phyloP scores from a whole-genome alignment of 2,888 invertebrate species.

The Aspidiotus rigidus region DNA sequence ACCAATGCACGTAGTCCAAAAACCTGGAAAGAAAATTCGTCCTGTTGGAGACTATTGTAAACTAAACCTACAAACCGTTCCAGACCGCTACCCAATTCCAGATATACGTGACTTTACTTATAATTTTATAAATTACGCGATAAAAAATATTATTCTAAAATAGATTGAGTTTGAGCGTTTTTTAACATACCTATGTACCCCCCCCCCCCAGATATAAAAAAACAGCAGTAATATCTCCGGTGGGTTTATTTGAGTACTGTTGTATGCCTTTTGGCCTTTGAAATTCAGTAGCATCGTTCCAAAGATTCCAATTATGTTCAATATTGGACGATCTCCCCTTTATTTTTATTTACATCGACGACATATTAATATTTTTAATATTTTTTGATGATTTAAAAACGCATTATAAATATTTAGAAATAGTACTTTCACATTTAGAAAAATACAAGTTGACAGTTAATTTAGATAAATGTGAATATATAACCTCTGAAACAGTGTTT shows the following conservation, averaged over 20 bases:
- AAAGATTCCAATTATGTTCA: neutral
- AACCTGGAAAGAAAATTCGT: neutral
- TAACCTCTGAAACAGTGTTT: too few relatives aligned
- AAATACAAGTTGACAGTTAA: too few relatives aligned
- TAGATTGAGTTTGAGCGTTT: slow-evolving; percentile 7
- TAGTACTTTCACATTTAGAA: too few relatives aligned
- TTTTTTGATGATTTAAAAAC: too few relatives aligned
- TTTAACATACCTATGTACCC: slow-evolving; percentile 2
- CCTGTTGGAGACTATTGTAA: slow-evolving; percentile 1
- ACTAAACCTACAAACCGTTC: slow-evolving; percentile 4
- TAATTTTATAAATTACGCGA: neutral
- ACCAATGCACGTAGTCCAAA: neutral
- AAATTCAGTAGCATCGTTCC: neutral
- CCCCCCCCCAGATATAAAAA: neutral
- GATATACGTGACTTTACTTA: neutral
- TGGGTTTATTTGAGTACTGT: neutral
- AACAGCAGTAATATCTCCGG: neutral
- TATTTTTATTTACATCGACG: neutral
- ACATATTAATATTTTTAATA: too few relatives aligned
- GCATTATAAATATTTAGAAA: too few relatives aligned
- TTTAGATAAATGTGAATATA: too few relatives aligned
- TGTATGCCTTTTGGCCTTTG: slow-evolving; percentile 1
- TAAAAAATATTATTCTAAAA: neutral
- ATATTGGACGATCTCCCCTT: neutral
- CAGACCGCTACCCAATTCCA: slow-evolving; percentile 7